Base-by-base conservation (phyloP, 2,113 vertebrate genomes). In the Callaeas wilsoni region DNA sequence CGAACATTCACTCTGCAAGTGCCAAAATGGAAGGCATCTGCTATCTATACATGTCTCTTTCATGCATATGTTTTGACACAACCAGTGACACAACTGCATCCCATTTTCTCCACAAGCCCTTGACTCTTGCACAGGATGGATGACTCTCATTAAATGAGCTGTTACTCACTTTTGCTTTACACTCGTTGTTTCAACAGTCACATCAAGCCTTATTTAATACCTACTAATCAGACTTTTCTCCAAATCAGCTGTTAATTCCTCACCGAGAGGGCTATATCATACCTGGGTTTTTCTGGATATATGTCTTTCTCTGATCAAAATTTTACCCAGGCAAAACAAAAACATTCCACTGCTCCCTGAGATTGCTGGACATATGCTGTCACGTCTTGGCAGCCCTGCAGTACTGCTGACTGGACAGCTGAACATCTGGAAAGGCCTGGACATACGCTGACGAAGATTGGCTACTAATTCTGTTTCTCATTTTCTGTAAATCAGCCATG, bases 381-480 rank as follows among this genome's bases (percentile, higher is more conserved):
- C 42, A 86, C 4, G 0, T 74, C 85, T 74, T 2, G 59, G 83
- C 79, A 92, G 85, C 76, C 91, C 67, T 68, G 70, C 32, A 53
- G 62, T 32, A 56, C 8, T 88, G 70, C 92, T 94, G 88, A 92
- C 79, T 84, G 85, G 81, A 71, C 91, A 76, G 57, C n/a, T 49
- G 74, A 97, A 95, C 88, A 94, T 84, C 92, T 94, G 96, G 83
- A 84, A 86, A 42, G 67, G 83, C 55, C 85, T 73, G 59, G 90
- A 76, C 50, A 44, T 30, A 27, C 1, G 6, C 53, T 41, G 67
- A 92, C 37, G 59, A 92, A 88, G 67, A 68, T 1, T 52, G 37
- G 46, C 68, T 79, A 70, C 84, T 89, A 78, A 89, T 52, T 62
- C 68, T 68, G 64, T 39, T 86, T 68, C 84, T 89, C 49, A 19